These are phyloP conservation scores for Drosophila pseudoananassae DNA, from an alignment of 1,140 invertebrate species.

Conservation along the genomic window DNA sequence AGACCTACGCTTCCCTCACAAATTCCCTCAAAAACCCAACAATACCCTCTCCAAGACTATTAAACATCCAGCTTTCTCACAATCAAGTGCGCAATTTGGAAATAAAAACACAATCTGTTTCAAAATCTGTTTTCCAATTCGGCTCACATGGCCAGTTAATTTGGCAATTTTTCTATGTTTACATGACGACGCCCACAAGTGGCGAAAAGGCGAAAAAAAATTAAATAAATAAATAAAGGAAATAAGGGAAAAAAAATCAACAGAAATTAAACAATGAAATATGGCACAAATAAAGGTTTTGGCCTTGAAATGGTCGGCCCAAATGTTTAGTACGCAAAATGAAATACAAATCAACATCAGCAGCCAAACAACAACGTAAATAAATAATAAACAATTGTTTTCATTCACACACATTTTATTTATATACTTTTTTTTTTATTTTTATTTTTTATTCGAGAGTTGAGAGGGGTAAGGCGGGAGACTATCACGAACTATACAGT, in stretches of 20 bases:
- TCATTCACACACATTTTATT: constrained; percentile 28
- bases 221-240: constrained; percentile 9
- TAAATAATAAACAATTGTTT: constrained; percentile 76
- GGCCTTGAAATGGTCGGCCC: constrained; percentile 67
- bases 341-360: constrained; percentile 23
- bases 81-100: constrained; percentile 14
- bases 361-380: constrained; percentile 31
- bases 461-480: background rate
- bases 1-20: too few species aligned
- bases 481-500: constrained; percentile 11
- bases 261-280: constrained; percentile 24
- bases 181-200: constrained; percentile 38
- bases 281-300: constrained; percentile 71
- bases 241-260: too few species aligned
- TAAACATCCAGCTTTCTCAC: constrained; percentile 5
- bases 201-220: background rate
- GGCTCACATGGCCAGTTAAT: constrained; percentile 40
- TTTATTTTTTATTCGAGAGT: background rate
- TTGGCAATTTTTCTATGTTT: constrained; percentile 66
- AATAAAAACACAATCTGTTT: constrained; percentile 21
- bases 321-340: constrained; percentile 32
- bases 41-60: too few species aligned
- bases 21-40: too few species aligned
- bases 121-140: constrained; percentile 53
- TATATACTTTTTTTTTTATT: constrained; percentile 2